Percentiles rank a stretch among this genome's conserved stretches.
phyloP scores from a whole-genome alignment of 2,888 invertebrate species.

The Seladonia tumulorum region DNA sequence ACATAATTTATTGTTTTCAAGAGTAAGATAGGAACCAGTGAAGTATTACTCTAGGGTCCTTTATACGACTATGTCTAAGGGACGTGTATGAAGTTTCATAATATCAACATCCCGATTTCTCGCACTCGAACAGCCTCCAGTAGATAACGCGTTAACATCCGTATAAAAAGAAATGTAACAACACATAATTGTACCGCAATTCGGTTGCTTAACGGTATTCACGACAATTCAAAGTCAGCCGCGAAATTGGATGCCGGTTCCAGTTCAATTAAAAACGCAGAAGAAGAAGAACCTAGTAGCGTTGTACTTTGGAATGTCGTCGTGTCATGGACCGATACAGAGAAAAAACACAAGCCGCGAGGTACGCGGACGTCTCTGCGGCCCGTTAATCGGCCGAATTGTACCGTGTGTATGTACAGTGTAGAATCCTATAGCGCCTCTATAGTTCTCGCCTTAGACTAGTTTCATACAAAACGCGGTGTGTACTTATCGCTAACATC shows the following conservation, averaged over 20 bases:
- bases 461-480: conserved; percentile 76
- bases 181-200: background rate
- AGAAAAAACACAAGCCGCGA: conserved; percentile 32
- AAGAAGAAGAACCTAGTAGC: conserved; percentile 26
- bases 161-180: conserved; percentile 40
- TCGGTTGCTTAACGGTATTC: conserved; percentile 18
- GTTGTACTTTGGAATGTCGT: conserved; percentile 62
- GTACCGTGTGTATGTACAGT: conserved; percentile 55
- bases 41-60: background rate
- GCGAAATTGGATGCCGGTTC: conserved; percentile 27
- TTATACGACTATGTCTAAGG: background rate
- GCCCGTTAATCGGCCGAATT: conserved; percentile 58
- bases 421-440: conserved; percentile 53
- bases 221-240: conserved; percentile 9
- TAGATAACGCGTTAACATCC: conserved; percentile 8
- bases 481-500: conserved; percentile 58
- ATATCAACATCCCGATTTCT: background rate
- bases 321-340: conserved; percentile 44
- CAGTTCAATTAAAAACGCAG: conserved; percentile 21
- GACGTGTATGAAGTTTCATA: background rate
- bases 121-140: background rate
- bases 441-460: conserved; percentile 71
- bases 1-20: background rate
- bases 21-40: conserved; percentile 6
- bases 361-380: conserved; percentile 32